Conservation (phyloP, 2,113 vertebrate genomes). For the Boulengeromyrus knoepffleri region DNA sequence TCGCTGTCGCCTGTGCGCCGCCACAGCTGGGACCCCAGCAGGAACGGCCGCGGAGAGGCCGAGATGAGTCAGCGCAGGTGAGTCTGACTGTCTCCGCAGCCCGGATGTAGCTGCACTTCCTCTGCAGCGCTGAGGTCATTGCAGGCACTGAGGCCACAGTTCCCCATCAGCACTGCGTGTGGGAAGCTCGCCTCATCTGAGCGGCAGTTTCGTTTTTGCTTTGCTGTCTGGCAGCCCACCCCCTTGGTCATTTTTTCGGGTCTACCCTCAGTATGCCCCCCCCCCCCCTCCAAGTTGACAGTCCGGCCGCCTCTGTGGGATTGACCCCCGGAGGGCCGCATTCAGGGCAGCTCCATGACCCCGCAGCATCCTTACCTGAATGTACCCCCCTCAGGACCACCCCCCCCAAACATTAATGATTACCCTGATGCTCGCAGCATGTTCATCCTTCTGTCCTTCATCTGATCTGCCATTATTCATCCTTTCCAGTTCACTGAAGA, state of each 20-base stretch:
- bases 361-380: not conserved
- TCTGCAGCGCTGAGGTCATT: not conserved
- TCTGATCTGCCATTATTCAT: slow-evolving; percentile 67
- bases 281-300: not conserved
- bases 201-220: not conserved
- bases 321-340: not conserved
- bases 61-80: slow-evolving; percentile 93
- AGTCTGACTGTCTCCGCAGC: slow-evolving; percentile 27
- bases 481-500: slow-evolving; percentile 79
- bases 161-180: not conserved
- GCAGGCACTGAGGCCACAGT: not conserved
- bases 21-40: slow-evolving; percentile 94
- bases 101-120: not conserved
- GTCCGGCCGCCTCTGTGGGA: not conserved
- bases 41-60: slow-evolving; percentile 69
- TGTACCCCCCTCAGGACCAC: not conserved
- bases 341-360: not conserved
- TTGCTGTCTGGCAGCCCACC: not conserved
- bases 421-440: not conserved
- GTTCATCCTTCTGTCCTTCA: slow-evolving; percentile 37
- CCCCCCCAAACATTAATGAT: too few species aligned
- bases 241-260: not conserved
- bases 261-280: not conserved
- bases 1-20: slow-evolving; percentile 84
- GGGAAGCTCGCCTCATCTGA: not conserved